Evolutionary conservation across 2,113 vertebrate genomes (phyloP).

Genomic region (Rostratula benghalensis): DNA sequence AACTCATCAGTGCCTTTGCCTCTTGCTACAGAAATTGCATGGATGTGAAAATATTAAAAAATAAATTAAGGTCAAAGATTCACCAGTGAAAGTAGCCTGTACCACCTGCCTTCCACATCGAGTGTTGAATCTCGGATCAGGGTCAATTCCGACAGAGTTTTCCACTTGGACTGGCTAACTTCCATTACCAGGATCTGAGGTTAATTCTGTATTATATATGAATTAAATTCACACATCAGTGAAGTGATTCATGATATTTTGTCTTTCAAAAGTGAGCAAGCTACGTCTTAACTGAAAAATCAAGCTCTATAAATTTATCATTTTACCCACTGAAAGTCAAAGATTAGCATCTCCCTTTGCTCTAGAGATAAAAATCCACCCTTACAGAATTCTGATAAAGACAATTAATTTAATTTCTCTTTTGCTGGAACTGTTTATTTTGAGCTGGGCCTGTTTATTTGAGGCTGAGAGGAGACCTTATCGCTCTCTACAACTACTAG

Average conservation of each 20-base stretch:
- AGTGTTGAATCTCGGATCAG: background rate
- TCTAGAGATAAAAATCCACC: background rate
- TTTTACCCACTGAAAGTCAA: background rate
- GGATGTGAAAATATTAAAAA: background rate
- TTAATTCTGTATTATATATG: background rate
- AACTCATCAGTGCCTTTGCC: background rate
- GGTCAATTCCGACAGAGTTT: background rate
- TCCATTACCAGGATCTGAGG: background rate
- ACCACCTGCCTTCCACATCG: background rate
- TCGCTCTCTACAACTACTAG: no score
- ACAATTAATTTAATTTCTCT: background rate
- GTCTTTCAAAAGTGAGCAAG: background rate
- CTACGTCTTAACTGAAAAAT: background rate
- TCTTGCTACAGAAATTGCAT: background rate
- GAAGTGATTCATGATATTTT: background rate
- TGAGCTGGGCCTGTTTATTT: no score
- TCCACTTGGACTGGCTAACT: background rate
- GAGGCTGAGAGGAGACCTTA: no score
- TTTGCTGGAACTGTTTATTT: no score
- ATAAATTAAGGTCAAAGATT: background rate
- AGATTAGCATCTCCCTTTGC: background rate
- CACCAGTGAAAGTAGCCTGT: accelerated
- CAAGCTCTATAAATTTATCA: background rate
- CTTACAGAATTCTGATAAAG: background rate
- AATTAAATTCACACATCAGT: background rate